Evolutionary conservation across 1,140 invertebrate species (phyloP).

Genomic region (Thaumetopoea pityocampa): DNA sequence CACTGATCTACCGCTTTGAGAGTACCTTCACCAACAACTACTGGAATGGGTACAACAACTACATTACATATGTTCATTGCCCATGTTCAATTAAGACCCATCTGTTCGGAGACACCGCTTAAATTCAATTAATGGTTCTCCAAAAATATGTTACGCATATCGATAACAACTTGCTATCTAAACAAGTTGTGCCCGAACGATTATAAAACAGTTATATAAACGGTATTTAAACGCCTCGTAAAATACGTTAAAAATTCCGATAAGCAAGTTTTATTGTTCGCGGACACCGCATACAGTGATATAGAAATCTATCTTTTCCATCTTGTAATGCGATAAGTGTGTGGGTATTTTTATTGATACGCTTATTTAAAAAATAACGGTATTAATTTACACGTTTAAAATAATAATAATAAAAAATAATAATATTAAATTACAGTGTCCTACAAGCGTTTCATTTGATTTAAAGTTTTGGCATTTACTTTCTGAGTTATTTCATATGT

Average conservation of each 20-base stretch:
- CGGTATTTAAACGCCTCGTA: slow-evolving; percentile 31
- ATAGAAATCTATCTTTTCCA: slow-evolving; percentile 15
- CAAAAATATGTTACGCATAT: not conserved
- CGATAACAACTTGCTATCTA: not conserved
- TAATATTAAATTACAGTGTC: no score
- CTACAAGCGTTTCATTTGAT: no score
- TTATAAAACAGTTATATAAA: slow-evolving; percentile 29
- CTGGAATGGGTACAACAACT: no score
- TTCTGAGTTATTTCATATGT: no score
- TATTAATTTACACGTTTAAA: slow-evolving; percentile 22
- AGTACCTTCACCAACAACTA: no score
- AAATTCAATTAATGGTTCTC: not conserved
- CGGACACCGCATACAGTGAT: slow-evolving; percentile 18
- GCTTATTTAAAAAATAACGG: slow-evolving; percentile 14
- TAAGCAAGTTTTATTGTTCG: slow-evolving; percentile 29
- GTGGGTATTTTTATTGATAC: slow-evolving; percentile 19
- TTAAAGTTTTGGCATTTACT: no score
- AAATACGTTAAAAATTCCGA: slow-evolving; percentile 27
- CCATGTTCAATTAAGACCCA: no score
- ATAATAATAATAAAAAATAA: no score
- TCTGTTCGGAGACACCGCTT: no score
- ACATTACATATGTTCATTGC: no score
- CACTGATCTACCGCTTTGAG: no score
- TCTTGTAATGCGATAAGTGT: slow-evolving; percentile 14
- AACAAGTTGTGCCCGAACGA: slow-evolving; percentile 1